Conservation (phyloP, 2,113 vertebrate species). For the Syngnathoides biaculeatus region DNA sequence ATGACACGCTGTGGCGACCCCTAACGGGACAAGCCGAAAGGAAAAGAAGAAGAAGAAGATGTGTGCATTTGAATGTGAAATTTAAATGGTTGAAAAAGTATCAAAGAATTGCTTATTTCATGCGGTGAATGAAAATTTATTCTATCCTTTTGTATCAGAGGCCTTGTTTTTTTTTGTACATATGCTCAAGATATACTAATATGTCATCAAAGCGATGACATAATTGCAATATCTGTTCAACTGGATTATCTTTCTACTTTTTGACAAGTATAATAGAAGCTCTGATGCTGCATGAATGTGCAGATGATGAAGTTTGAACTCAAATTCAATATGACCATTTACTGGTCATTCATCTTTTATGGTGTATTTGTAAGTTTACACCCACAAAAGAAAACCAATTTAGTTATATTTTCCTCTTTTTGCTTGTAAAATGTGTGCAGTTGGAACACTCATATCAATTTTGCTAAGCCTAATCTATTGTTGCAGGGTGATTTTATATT, state of each 20-base stretch:
- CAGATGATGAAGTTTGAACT: conserved; percentile 25
- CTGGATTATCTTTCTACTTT: conserved; percentile 15
- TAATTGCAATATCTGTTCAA: conserved; percentile 19
- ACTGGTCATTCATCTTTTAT: conserved; percentile 5
- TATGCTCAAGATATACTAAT: neutral
- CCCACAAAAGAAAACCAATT: conserved; percentile 27
- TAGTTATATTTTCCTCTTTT: neutral
- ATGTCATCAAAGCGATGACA: conserved; percentile 8
- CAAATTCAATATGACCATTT: conserved; percentile 13
- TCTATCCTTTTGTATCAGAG: neutral
- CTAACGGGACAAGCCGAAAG: too few relatives aligned
- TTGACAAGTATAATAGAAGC: conserved; percentile 47
- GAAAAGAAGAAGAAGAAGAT: too few relatives aligned
- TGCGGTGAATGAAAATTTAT: conserved; percentile 1
- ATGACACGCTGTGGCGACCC: too few relatives aligned
- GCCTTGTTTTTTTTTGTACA: neutral
- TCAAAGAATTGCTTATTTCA: conserved; percentile 10
- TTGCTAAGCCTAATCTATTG: conserved; percentile 58
- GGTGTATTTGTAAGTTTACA: conserved; percentile 19
- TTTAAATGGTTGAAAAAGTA: conserved; percentile 8
- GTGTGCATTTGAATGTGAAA: too few relatives aligned
- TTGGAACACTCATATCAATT: conserved; percentile 43
- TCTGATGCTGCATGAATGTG: conserved; percentile 28
- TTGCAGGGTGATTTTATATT: conserved; percentile 66
- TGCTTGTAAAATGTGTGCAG: conserved; percentile 22